Base-by-base conservation (phyloP, 2,797 vertebrate genomes). In the Onychomys arenicola region DNA sequence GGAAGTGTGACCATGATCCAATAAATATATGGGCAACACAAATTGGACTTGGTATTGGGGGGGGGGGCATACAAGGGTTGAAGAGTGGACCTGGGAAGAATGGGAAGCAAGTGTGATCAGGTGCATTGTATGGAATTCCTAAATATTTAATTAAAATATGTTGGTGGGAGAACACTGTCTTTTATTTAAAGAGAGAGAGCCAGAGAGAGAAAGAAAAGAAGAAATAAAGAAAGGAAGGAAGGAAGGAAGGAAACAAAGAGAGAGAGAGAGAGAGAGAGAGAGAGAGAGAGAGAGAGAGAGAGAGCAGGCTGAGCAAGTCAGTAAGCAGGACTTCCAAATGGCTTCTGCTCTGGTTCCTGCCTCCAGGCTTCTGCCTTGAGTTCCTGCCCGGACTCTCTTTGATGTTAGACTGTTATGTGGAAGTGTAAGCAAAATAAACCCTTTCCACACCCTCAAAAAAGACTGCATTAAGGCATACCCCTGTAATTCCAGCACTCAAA, bases 231-330 rank as follows among this genome's bases (percentile, higher is more conserved):
- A 69, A 69, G 16, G 16, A n/a, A 69, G 6, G 7, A 69, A 69
- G 16, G 16, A n/a, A 69, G 6, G 7, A 10, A 71, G 32, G 4
- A 34, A 69, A 16, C 32, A 17, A 65, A 29, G 3, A 16, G 32
- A 17, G 7, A 3, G 67, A n/a, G 6, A 16, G 14, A 34, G 5
- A 13, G 29, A 34, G 6, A 14, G 32, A 17, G 6, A 6, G 65
- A 34, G 2, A 14, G 32, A 17, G 6, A 2, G 32, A 17, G 34
- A 16, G 16, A n/a, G n/a, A 0, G 3, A 19, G 2, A 8, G n/a
- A 5, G 10, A 8, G 19, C 9, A 71, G 5, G 69, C 7, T 11
- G 9, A 73, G 21, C 37, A 40, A 73, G 71, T 4, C 37, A 40
- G 37, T 40, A 73, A 21, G 71, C 3, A 73, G 34, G 16, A 40